Conservation (phyloP, 2,113 vertebrate species). For the Phyllopteryx taeniolatus region DNA sequence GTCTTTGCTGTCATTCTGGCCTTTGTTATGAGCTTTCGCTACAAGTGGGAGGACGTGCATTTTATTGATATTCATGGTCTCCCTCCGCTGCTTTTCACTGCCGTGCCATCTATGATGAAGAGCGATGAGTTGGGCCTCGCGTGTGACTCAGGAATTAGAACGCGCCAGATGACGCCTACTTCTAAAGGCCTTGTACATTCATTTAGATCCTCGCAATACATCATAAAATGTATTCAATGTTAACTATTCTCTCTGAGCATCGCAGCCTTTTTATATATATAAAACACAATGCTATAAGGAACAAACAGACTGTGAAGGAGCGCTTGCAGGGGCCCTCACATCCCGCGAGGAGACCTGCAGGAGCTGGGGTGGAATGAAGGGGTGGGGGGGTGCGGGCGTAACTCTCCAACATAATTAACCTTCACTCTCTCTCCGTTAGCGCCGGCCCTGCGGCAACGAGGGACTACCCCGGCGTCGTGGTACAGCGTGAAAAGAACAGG, state of each 20-base stretch:
- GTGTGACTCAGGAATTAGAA: background rate
- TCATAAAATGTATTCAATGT: slow-evolving; percentile 17
- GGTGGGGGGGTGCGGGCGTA: slow-evolving; percentile 58
- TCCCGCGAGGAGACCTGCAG: slow-evolving; percentile 50
- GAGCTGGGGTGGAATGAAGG: slow-evolving; percentile 61
- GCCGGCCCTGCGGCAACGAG: slow-evolving; percentile 81
- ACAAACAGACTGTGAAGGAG: slow-evolving; percentile 79
- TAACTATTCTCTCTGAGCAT: slow-evolving; percentile 53
- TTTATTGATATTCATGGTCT: slow-evolving; percentile 55
- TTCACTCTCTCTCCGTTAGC: slow-evolving; percentile 87
- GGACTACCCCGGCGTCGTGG: slow-evolving; percentile 65
- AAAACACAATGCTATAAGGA: background rate
- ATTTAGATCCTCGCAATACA: slow-evolving; percentile 25
- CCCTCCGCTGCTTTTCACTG: slow-evolving; percentile 28
- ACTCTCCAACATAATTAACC: slow-evolving; percentile 96
- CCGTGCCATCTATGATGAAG: background rate
- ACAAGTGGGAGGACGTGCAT: slow-evolving; percentile 59
- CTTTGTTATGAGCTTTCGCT: slow-evolving; percentile 55
- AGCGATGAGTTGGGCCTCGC: background rate
- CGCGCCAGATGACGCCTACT: slow-evolving; percentile 7
- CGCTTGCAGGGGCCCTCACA: slow-evolving; percentile 79
- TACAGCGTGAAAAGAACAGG: slow-evolving; percentile 30
- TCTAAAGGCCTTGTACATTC: slow-evolving; percentile 10
- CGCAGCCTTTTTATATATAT: slow-evolving; percentile 48
- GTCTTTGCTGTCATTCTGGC: slow-evolving; percentile 77